Conservation (phyloP, 2,797 vertebrate genomes). For the Bufotes viridis region DNA sequence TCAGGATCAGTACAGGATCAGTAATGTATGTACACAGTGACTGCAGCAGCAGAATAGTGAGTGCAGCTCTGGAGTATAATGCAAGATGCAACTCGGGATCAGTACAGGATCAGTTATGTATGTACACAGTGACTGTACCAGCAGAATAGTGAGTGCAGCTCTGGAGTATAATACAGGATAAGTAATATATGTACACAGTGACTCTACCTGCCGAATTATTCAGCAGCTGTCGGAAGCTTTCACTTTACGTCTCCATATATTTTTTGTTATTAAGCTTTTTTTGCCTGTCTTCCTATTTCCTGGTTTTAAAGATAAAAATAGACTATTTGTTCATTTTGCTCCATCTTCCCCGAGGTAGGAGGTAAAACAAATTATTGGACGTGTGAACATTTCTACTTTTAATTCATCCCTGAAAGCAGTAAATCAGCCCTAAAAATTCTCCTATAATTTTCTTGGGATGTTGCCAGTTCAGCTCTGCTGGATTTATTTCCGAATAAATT, state of each 20-base stretch:
- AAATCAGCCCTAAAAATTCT: not conserved
- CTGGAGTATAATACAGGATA: no score
- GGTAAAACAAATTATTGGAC: conserved; percentile 11
- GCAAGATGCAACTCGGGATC: no score
- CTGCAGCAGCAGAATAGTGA: no score
- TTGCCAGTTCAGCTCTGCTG: not conserved
- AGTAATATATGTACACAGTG: no score
- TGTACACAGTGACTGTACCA: no score
- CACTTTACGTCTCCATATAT: not conserved
- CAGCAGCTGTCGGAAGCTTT: no score
- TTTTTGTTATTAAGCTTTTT: not conserved
- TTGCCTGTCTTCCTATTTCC: not conserved
- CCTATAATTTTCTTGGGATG: not conserved
- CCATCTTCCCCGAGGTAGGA: not conserved
- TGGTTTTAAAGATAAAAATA: not conserved
- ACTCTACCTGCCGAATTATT: not conserved
- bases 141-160: no score
- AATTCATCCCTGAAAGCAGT: not conserved
- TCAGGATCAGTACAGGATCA: no score
- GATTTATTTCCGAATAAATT: not conserved
- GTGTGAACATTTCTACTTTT: not conserved
- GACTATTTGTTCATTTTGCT: not conserved
- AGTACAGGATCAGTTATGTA: no score
- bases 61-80: no score
- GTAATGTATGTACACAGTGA: no score